phyloP scores from a whole-genome alignment of 1,140 invertebrate genomes.

The Drosophila nigromelanica region DNA sequence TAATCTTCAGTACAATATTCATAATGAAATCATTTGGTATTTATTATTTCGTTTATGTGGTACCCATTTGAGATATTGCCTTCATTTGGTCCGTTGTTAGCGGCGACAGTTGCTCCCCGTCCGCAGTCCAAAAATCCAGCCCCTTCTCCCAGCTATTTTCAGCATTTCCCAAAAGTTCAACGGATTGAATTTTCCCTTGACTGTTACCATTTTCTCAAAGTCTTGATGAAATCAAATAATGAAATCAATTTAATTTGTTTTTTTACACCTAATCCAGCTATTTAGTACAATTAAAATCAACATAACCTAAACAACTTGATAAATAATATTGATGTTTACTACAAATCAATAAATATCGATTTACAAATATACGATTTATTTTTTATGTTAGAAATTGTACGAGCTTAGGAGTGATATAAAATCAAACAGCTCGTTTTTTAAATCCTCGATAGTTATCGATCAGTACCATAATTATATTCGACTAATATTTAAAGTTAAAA shows the following conservation, averaged over 20 bases:
- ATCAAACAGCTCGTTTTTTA: too few relatives aligned
- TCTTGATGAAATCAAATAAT: too few relatives aligned
- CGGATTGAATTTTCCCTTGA: background rate
- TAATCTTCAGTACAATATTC: slow-evolving; percentile 63
- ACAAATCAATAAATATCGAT: background rate
- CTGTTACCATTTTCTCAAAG: too few relatives aligned
- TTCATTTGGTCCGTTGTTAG: slow-evolving; percentile 65
- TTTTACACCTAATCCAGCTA: background rate
- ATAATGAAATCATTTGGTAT: slow-evolving; percentile 81
- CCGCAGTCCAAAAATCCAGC: background rate
- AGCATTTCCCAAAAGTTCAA: background rate
- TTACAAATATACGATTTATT: background rate
- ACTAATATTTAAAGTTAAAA: too few relatives aligned
- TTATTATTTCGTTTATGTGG: slow-evolving; percentile 81
- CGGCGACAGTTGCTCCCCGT: slow-evolving; percentile 45
- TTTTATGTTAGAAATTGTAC: too few relatives aligned
- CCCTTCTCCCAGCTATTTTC: background rate
- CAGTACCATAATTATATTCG: too few relatives aligned
- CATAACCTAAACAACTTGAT: too few relatives aligned
- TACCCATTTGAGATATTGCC: slow-evolving; percentile 78
- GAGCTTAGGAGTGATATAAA: too few relatives aligned
- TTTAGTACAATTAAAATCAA: background rate
- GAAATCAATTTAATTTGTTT: too few relatives aligned
- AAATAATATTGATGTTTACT: background rate
- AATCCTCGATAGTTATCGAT: too few relatives aligned